Percentiles rank a stretch among this genome's conserved stretches.
Evolutionary conservation across 2,113 vertebrate species (phyloP).

Genomic region (Actenoides lindsayi): DNA sequence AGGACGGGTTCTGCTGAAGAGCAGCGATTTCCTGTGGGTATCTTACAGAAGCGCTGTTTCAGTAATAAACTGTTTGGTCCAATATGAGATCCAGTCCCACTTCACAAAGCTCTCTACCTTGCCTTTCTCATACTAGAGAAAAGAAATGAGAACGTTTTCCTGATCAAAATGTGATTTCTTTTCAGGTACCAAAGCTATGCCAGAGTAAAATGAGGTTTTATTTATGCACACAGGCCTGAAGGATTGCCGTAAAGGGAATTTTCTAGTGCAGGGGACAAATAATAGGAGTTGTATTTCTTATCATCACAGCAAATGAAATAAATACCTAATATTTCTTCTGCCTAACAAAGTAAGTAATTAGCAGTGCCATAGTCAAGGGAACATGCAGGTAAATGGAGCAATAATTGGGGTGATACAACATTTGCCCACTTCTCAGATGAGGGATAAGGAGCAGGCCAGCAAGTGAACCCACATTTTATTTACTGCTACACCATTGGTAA

Average conservation of each 20-base stretch:
- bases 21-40: not conserved
- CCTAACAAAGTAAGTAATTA: constrained; percentile 60
- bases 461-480: constrained; percentile 55
- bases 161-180: not conserved
- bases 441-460: constrained; percentile 58
- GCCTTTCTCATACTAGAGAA: not conserved
- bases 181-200: not conserved
- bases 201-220: not conserved
- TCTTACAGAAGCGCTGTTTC: not conserved
- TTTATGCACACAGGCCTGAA: not conserved
- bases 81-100: not conserved
- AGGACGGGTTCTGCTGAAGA: not conserved
- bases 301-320: constrained; percentile 55
- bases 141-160: not conserved
- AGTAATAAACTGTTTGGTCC: not conserved
- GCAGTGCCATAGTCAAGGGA: constrained; percentile 49
- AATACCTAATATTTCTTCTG: constrained; percentile 40
- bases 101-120: not conserved
- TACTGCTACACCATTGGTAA: constrained; percentile 47
- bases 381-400: constrained; percentile 54
- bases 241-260: not conserved
- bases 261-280: constrained; percentile 30
- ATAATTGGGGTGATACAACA: constrained; percentile 69
- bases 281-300: constrained; percentile 34
- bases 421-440: constrained; percentile 60